Conservation (phyloP, 37 sponge, comb jelly and placozoan species). For the Spongilla lacustris region DNA sequence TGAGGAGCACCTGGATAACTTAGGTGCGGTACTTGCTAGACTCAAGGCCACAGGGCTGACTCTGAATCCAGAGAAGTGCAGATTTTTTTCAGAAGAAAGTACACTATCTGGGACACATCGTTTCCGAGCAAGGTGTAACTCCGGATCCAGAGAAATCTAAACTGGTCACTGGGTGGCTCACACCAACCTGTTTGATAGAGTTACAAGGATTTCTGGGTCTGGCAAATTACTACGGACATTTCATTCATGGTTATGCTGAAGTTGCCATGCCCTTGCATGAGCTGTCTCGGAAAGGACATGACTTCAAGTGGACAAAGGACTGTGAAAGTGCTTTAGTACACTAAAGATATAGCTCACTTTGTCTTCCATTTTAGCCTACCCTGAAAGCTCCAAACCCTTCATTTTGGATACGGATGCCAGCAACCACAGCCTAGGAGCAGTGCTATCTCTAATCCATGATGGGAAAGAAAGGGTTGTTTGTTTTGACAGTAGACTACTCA, state of each 20-base stretch:
- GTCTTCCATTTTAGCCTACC: slow-evolving; percentile 26
- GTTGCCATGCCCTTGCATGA: slow-evolving; percentile 39
- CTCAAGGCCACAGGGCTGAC: not conserved
- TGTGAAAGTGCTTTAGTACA: slow-evolving; percentile 22
- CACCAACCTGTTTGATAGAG: slow-evolving; percentile 8
- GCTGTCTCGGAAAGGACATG: slow-evolving; percentile 2
- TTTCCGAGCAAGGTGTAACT: slow-evolving; percentile 22
- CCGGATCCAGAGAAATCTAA: slow-evolving; percentile 23
- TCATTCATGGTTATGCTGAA: slow-evolving; percentile 8
- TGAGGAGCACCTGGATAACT: slow-evolving; percentile 7
- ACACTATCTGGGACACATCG: slow-evolving; percentile 26
- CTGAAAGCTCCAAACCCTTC: slow-evolving; percentile 17
- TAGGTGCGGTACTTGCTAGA: not conserved
- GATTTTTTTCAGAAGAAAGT: not conserved
- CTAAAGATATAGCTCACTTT: not conserved
- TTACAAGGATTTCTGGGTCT: slow-evolving; percentile 44
- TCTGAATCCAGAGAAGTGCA: not conserved
- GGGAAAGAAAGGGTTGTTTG: slow-evolving; percentile 24
- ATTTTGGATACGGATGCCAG: slow-evolving; percentile 58
- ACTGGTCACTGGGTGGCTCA: slow-evolving; percentile 25
- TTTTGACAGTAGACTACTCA: slow-evolving; percentile 15
- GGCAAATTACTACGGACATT: slow-evolving; percentile 14
- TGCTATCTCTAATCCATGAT: slow-evolving; percentile 35
- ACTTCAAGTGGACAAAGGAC: slow-evolving; percentile 39
- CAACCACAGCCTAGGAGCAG: slow-evolving; percentile 37